Conservation (phyloP, 2,113 vertebrate species). For the Oreochromis spilurus region DNA sequence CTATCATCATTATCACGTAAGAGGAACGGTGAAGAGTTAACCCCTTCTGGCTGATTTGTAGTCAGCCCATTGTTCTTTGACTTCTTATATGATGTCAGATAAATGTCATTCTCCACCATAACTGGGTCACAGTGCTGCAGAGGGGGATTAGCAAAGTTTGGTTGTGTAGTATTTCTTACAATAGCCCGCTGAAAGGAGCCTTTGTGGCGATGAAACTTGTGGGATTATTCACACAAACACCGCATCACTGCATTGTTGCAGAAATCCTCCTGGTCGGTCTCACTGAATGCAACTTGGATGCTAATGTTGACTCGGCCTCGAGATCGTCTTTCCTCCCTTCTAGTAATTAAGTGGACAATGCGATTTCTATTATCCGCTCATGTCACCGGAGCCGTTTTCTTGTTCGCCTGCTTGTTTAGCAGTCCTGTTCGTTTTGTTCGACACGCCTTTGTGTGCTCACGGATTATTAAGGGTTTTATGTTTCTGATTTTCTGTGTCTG, state of each 20-base stretch:
- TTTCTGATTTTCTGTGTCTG: constrained; percentile 33
- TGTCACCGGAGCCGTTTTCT: constrained; percentile 31
- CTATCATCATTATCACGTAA: not conserved
- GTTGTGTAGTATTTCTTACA: not conserved
- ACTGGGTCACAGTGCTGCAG: not conserved
- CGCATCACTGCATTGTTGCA: not conserved
- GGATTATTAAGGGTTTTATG: constrained; percentile 43
- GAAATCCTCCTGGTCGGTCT: not conserved
- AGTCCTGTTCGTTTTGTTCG: constrained; percentile 26
- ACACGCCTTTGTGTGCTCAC: constrained; percentile 48
- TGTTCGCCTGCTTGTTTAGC: constrained; percentile 18
- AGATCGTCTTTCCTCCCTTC: constrained; percentile 6
- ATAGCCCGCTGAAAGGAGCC: not conserved
- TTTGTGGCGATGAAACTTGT: not conserved
- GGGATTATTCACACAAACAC: not conserved
- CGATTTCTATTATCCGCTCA: constrained; percentile 13
- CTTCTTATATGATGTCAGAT: not conserved
- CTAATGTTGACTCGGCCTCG: not conserved
- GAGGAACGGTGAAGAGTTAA: not conserved
- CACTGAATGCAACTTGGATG: not conserved
- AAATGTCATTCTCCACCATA: not conserved
- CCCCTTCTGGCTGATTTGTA: not conserved
- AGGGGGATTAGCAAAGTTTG: not conserved
- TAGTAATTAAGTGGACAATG: constrained; percentile 42
- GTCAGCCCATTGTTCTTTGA: not conserved